Evolutionary conservation across 30 jellyfish, hydroid and myxozoan genomes (phyloP), one percentile per base, ranked within the genome.

Genomic region (Aurelia sp.): DNA sequence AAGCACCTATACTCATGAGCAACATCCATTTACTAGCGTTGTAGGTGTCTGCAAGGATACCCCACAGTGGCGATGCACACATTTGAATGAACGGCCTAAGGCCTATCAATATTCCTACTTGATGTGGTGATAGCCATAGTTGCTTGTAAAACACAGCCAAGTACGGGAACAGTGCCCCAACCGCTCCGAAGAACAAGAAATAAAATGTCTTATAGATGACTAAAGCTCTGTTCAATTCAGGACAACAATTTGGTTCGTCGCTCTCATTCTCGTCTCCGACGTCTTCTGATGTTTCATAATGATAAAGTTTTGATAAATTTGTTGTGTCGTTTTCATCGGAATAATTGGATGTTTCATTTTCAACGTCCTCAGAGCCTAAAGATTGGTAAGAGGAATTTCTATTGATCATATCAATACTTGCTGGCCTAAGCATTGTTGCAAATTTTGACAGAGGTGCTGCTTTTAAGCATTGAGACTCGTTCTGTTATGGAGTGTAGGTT

Each of bases 41-140:
- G 75, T 89, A 94, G 18, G 99, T 84, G 44, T 94, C 99, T 20
- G 99, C 99, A 20, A 94, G 73, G 27, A 90, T 93, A 4, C 99
- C 99, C 99, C 99, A 94, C 30, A 94, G 52, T 58, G 99, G 99
- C 58, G 93, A 96, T 20, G 99, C 95, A 63, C 96, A 88, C 99
- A 94, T 94, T 55, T 94, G 99, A 30, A 94, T 94, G 64, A 94
- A 94, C 44, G 99, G 99, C 72, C 99, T 88, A 7, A 94, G 86
- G 61, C 99, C 99, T 20, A 94, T 94, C 60, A 94, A 78, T 23
- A 94, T 75, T 3, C 99, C 99, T 44, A 94, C 99, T 85, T 94
- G 99, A 59, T 94, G 97, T 3, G 99, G 98, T 5, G 99, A 94
- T 41, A 94, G 66, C 88, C 90, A 94, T 61, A 94, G 70, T 79